These are phyloP conservation scores for Hydrozoanthus gracilis DNA, from an alignment of 92 coral and sea anemone genomes.

Conservation along the genomic window DNA sequence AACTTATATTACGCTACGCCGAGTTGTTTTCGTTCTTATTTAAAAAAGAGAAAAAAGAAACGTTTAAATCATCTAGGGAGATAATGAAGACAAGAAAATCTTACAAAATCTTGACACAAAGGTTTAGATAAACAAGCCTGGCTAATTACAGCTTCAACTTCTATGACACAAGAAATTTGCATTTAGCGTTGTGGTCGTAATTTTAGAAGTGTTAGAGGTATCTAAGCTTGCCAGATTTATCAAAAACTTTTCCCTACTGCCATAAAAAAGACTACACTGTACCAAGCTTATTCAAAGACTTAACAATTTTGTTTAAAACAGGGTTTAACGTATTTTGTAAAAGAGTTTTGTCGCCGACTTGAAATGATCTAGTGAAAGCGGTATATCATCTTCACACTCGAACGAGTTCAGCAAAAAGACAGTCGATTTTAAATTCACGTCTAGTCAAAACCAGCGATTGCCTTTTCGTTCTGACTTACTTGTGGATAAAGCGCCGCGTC, in stretches of 20 bases:
- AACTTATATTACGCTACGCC: neutral
- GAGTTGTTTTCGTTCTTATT: neutral
- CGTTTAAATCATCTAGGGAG: neutral
- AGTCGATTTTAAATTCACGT: slow-evolving; percentile 25
- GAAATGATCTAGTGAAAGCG: slow-evolving; percentile 36
- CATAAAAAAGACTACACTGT: neutral
- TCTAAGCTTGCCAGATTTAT: neutral
- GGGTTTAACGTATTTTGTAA: neutral
- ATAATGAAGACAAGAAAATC: neutral
- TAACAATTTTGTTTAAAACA: neutral
- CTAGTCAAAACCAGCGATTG: neutral
- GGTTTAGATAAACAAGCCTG: slow-evolving; percentile 11
- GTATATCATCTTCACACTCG: slow-evolving; percentile 26
- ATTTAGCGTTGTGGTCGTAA: slow-evolving; percentile 38
- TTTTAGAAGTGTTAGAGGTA: slow-evolving; percentile 17
- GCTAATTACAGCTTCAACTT: neutral
- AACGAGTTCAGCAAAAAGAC: slow-evolving; percentile 27
- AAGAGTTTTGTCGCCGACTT: slow-evolving; percentile 19
- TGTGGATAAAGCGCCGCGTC: slow-evolving; percentile 96
- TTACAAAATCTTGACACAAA: neutral
- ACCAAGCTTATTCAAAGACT: too few species aligned
- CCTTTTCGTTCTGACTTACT: slow-evolving; percentile 60
- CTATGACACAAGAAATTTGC: slow-evolving; percentile 42
- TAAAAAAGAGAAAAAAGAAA: neutral
- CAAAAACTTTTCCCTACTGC: neutral